phyloP scores from a whole-genome alignment of 2,113 vertebrate genomes.

The Amia ocellicauda region DNA sequence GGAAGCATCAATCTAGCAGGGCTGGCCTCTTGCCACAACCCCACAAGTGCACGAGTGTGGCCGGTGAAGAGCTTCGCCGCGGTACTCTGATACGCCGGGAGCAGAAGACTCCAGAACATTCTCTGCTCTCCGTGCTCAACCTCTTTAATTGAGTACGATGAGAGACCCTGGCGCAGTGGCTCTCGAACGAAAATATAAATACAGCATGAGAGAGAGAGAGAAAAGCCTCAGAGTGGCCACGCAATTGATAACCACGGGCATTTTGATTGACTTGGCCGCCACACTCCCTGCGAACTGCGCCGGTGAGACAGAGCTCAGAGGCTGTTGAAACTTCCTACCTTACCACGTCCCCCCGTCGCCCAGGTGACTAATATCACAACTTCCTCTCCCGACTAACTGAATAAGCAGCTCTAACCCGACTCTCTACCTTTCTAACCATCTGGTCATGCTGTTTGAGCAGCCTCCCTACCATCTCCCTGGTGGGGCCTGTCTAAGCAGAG shows the following conservation, averaged over 20 bases:
- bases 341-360: conserved; percentile 44
- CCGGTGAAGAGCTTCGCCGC: too few relatives aligned
- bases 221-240: conserved; percentile 20
- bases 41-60: too few relatives aligned
- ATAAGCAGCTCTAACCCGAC: conserved; percentile 52
- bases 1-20: too few relatives aligned
- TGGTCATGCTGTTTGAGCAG: conserved; percentile 73
- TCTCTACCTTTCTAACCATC: conserved; percentile 71
- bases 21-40: too few relatives aligned
- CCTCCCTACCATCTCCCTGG: conserved; percentile 63
- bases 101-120: too few relatives aligned
- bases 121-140: too few relatives aligned
- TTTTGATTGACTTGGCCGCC: conserved; percentile 36
- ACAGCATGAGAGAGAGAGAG: conserved; percentile 21
- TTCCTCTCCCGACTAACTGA: conserved; percentile 40
- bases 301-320: conserved; percentile 5
- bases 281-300: conserved; percentile 19
- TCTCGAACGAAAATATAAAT: background rate
- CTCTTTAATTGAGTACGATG: too few relatives aligned
- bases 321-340: conserved; percentile 25
- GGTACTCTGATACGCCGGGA: too few relatives aligned
- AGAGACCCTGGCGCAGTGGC: too few relatives aligned
- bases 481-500: conserved; percentile 78
- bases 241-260: conserved; percentile 10
- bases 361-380: conserved; percentile 58